phyloP scores from a whole-genome alignment of 2,113 vertebrate species.

The Cynopterus brachyotis region DNA sequence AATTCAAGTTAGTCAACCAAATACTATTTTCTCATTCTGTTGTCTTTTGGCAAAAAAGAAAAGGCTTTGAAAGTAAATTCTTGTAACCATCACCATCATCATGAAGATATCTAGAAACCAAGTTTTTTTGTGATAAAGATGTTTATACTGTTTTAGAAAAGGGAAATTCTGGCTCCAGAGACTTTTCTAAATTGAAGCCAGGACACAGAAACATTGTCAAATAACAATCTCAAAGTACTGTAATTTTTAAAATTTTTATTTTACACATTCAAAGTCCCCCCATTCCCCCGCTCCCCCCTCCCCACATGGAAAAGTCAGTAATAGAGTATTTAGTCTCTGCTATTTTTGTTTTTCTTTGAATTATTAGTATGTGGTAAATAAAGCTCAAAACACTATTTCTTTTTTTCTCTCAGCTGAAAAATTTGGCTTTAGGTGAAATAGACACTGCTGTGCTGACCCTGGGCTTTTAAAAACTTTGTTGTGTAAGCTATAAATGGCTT shows the following conservation, averaged over 20 bases:
- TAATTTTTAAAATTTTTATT: background rate
- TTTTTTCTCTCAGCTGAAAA: constrained; percentile 43
- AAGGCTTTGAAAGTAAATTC: constrained; percentile 7
- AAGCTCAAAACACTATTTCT: constrained; percentile 48
- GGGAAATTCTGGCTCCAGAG: background rate
- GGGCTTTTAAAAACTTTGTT: constrained; percentile 57
- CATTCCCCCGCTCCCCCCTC: background rate
- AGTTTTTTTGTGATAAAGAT: background rate
- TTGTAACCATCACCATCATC: background rate
- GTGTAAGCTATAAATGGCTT: constrained; percentile 66
- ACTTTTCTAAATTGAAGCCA: constrained; percentile 21
- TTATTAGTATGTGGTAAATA: constrained; percentile 58
- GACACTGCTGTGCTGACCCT: constrained; percentile 61
- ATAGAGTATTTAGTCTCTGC: background rate
- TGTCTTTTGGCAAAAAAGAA: constrained; percentile 39
- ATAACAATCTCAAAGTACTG: background rate
- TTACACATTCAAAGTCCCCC: background rate
- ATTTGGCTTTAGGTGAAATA: constrained; percentile 66
- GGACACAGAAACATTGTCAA: background rate
- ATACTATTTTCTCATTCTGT: background rate
- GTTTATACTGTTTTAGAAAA: background rate
- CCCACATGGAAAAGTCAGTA: background rate
- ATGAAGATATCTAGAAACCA: constrained; percentile 17
- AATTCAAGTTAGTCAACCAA: background rate
- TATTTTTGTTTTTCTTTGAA: constrained; percentile 61